Percentiles rank a stretch among this genome's conserved stretches.
These are phyloP conservation scores for Tauraco erythrolophus DNA, from an alignment of 2,113 vertebrate species.

Conservation along the genomic window DNA sequence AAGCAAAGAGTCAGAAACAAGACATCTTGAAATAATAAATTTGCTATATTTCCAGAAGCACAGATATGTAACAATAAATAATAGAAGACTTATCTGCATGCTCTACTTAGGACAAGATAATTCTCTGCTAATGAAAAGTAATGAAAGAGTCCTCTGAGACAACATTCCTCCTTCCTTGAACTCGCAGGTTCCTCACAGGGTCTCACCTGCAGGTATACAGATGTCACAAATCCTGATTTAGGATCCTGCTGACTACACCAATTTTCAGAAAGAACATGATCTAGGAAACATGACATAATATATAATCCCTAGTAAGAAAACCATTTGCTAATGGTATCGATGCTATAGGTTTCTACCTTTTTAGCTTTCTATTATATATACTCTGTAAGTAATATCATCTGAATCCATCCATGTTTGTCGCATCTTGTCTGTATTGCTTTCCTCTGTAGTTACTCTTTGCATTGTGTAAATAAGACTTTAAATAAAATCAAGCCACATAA, in stretches of 20 bases:
- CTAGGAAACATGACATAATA: not conserved
- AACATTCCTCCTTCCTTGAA: not conserved
- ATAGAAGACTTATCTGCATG: not conserved
- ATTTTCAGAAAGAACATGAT: not conserved
- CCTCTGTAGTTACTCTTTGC: not conserved
- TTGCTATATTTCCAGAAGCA: not conserved
- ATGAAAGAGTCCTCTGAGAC: not conserved
- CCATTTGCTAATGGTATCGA: not conserved
- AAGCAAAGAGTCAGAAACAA: not conserved
- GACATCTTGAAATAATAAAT: not conserved
- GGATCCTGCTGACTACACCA: not conserved
- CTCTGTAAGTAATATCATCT: too few relatives aligned
- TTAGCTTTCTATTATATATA: not conserved
- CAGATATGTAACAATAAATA: not conserved
- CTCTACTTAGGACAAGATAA: not conserved
- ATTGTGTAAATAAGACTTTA: not conserved
- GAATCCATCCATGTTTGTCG: not conserved
- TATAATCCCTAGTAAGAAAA: not conserved
- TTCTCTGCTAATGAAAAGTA: not conserved
- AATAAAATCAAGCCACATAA: not conserved
- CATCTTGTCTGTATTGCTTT: not conserved
- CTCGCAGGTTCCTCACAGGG: not conserved
- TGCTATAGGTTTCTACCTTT: not conserved
- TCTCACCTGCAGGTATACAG: not conserved
- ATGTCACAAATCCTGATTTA: not conserved